Base-by-base conservation (phyloP, 1,140 invertebrate species). In the Heliconius nattereri region DNA sequence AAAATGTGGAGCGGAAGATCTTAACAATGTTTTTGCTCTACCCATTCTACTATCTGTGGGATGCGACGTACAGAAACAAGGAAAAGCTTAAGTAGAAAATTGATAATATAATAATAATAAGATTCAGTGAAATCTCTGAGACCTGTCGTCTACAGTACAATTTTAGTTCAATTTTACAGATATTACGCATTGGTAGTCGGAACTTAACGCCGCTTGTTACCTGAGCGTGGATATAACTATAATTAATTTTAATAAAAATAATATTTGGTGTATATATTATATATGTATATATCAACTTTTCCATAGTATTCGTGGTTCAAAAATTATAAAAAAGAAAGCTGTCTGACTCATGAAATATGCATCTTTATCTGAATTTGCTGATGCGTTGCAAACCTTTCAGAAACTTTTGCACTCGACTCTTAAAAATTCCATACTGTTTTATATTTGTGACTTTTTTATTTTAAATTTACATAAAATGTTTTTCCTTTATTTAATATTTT, bases 341-440 rank as follows among this genome's bases (percentile, higher is more conserved):
- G n/a, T n/a, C 54, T 29, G 60, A 66, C 26, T 66, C 60, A 66
- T 66, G 60, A 66, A 66, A 66, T 66, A 66, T 66, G 60, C 60
- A 66, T 66, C 23, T 26, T 66, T 66, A 66, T 66, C 13, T 66
- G 60, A 66, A 66, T 66, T 66, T 66, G 60, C 60, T 66, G 60
- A 66, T 66, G 60, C 60, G 26, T 66, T 66, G 60, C 23, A 26
- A 66, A 29, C 60, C 60, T 66, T 66, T 66, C 26, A 29, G 60
- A 66, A 66, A 66, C 11, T 26, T 66, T 66, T 13, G 23, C 60
- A 16, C 60, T 66, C 11, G 60, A 29, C 23, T 66, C 23, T 66
- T 66, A 29, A 29, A 66, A 26, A 66, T 66, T 16, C 13, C 13
- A 29, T 66, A 66, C 60, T 66, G 23, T 60, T 60, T 23, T 60